A percentile compares a stretch with the other conserved stretches of the same genome.
These are phyloP conservation scores for Physocephala rufipes DNA, from an alignment of 2,888 invertebrate genomes.

Conservation along the genomic window DNA sequence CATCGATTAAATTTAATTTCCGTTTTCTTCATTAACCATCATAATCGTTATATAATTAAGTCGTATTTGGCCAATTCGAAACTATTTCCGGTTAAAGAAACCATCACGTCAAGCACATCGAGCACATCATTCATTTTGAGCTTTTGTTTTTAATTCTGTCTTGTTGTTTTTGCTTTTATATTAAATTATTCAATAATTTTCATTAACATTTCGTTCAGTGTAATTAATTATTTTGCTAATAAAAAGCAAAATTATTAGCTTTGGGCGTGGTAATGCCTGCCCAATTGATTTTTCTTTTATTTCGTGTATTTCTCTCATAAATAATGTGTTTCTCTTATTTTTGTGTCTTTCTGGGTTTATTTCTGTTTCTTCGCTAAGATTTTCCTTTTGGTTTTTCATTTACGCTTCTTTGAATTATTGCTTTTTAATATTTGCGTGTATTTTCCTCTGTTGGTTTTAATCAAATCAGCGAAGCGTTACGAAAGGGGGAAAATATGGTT, in stretches of 20 bases:
- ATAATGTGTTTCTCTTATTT: background rate
- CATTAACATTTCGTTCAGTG: constrained; percentile 3
- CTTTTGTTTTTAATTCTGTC: constrained; percentile 11
- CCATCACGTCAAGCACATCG: too few relatives aligned
- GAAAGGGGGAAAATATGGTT: background rate
- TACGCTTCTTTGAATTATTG: background rate
- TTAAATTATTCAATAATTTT: constrained; percentile 27
- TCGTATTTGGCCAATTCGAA: constrained; percentile 37
- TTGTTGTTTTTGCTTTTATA: constrained; percentile 1
- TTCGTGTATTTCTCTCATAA: too few relatives aligned
- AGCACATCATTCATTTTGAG: background rate
- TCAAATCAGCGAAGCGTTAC: constrained; percentile 25
- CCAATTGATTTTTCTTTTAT: background rate
- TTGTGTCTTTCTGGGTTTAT: background rate
- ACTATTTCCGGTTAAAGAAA: constrained; percentile 40
- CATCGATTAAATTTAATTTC: background rate
- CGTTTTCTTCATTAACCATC: background rate
- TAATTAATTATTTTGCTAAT: constrained; percentile 2
- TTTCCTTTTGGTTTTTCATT: background rate
- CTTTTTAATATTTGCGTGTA: background rate
- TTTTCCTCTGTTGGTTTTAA: background rate
- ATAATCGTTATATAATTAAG: too few relatives aligned
- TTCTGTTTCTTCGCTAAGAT: background rate
- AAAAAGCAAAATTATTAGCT: background rate
- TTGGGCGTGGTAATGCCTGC: constrained; percentile 26